These are phyloP conservation scores for Phengaris arion DNA, from an alignment of 2,888 invertebrate species.

Conservation along the genomic window DNA sequence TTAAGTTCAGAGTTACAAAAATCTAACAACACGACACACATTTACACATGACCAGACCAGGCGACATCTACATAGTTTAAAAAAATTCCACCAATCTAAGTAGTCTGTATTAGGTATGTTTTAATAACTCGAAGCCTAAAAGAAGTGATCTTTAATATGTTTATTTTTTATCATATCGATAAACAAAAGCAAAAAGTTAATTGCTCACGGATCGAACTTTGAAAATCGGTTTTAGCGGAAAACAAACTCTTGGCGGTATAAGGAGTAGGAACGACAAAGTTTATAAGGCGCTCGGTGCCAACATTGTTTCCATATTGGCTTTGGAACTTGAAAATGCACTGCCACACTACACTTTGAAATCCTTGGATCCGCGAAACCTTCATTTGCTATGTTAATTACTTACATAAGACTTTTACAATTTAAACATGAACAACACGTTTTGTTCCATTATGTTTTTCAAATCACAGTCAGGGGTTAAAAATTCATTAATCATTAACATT, in stretches of 20 bases:
- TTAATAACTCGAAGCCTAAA: no score
- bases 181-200: slow-evolving; percentile 21
- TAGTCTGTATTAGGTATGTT: no score
- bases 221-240: slow-evolving; percentile 30
- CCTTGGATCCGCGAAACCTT: slow-evolving; percentile 34
- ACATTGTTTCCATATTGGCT: slow-evolving; percentile 67
- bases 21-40: no score
- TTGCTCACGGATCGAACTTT: slow-evolving; percentile 26
- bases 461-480: no score
- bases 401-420: background rate
- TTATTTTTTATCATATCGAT: background rate
- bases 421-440: background rate
- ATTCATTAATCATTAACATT: background rate
- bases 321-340: slow-evolving; percentile 59
- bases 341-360: slow-evolving; percentile 50
- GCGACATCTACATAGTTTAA: no score
- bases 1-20: no score
- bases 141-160: no score
- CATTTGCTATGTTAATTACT: slow-evolving; percentile 33
- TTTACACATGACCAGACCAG: no score
- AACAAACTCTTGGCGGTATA: slow-evolving; percentile 28
- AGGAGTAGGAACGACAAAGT: slow-evolving; percentile 44
- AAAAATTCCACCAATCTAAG: no score
- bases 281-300: slow-evolving; percentile 57
- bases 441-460: no score